phyloP scores from a whole-genome alignment of 2,888 invertebrate genomes.

The Acheta domesticus region DNA sequence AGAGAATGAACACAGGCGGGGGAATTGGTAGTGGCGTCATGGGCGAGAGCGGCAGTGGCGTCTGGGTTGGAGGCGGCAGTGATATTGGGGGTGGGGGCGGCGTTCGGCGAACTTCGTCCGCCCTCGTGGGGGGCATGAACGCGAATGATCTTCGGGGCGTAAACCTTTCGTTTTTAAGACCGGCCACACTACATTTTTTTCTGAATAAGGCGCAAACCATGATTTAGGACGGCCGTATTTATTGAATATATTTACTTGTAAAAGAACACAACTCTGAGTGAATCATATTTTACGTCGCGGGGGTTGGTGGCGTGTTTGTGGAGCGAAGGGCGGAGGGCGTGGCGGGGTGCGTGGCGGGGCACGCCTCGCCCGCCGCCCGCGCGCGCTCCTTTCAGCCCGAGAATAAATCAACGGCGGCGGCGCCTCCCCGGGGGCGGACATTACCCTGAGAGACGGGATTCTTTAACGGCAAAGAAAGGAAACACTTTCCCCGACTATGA shows the following conservation, averaged over 20 bases:
- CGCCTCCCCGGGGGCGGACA: neutral
- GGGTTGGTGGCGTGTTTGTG: neutral
- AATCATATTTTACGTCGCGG: conserved; percentile 18
- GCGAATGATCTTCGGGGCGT: neutral
- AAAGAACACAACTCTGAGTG: neutral
- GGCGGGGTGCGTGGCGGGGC: neutral
- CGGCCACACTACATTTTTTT: neutral
- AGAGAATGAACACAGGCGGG: too few relatives aligned
- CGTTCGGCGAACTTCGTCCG: neutral
- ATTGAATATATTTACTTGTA: conserved; percentile 9
- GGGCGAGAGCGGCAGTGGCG: too few relatives aligned
- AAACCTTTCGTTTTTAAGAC: conserved; percentile 18
- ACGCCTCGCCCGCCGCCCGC: neutral
- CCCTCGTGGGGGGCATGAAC: neutral
- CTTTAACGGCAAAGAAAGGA: conserved; percentile 18
- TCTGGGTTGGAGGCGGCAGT: too few relatives aligned
- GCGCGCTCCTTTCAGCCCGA: neutral
- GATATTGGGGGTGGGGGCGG: neutral
- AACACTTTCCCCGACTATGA: neutral
- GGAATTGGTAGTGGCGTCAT: too few relatives aligned
- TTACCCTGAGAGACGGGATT: conserved; percentile 10
- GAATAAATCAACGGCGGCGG: neutral
- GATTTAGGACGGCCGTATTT: neutral
- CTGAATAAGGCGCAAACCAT: neutral
- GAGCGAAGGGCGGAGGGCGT: neutral